These are phyloP conservation scores for Pantherophis guttatus DNA, from an alignment of 2,113 vertebrate species.

Conservation along the genomic window DNA sequence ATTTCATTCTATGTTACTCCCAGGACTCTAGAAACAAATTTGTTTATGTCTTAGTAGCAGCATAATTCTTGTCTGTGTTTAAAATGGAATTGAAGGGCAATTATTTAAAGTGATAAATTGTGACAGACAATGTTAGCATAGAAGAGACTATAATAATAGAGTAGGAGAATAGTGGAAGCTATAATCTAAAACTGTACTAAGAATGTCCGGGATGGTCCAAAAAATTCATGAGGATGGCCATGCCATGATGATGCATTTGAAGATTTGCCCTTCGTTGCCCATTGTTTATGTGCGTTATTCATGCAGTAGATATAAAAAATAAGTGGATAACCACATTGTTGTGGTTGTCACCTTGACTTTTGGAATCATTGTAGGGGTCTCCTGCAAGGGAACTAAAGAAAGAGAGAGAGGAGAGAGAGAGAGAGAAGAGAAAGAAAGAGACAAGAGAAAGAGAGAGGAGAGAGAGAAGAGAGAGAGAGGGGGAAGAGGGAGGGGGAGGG, in stretches of 20 bases:
- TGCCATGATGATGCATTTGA: not conserved
- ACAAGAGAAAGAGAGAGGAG: too few species aligned
- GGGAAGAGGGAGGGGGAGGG: too few species aligned
- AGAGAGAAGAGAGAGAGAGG: too few species aligned
- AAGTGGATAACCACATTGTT: not conserved
- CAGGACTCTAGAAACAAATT: not conserved
- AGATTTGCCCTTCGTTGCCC: not conserved
- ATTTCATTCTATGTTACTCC: not conserved
- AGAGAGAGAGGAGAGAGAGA: not conserved
- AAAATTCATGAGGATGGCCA: not conserved
- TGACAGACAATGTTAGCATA: not conserved
- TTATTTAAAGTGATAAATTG: not conserved
- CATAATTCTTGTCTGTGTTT: not conserved
- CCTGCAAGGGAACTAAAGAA: not conserved
- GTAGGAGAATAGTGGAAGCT: not conserved
- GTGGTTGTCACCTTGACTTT: not conserved
- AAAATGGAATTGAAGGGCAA: not conserved
- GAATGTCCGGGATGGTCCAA: not conserved
- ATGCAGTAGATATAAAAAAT: not conserved
- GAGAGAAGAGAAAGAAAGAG: too few species aligned
- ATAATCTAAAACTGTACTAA: not conserved
- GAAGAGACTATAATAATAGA: not conserved
- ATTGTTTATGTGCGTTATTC: not conserved
- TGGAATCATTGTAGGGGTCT: not conserved
- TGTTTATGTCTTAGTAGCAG: not conserved